phyloP scores from a whole-genome alignment of 2,888 invertebrate species.

The Agonum fuliginosum region DNA sequence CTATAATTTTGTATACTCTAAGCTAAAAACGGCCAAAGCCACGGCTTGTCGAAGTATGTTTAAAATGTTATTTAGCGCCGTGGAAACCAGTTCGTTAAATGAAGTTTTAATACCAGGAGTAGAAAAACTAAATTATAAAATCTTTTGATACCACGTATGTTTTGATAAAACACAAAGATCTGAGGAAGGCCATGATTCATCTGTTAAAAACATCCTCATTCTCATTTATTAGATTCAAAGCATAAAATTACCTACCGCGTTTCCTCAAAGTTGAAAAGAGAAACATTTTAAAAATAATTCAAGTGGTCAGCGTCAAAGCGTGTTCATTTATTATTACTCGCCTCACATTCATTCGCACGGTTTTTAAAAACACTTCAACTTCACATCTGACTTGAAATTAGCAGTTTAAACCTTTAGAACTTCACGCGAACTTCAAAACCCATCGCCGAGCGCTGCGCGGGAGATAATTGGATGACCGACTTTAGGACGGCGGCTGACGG shows the following conservation, averaged over 20 bases:
- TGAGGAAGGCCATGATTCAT: background rate
- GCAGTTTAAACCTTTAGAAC: constrained; percentile 25
- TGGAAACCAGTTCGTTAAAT: too few relatives aligned
- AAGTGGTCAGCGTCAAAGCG: constrained; percentile 19
- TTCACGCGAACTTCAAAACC: constrained; percentile 16
- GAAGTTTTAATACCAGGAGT: too few relatives aligned
- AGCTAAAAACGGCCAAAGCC: too few relatives aligned
- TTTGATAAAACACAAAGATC: background rate
- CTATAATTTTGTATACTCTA: too few relatives aligned
- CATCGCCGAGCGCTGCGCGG: background rate
- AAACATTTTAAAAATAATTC: constrained; percentile 11
- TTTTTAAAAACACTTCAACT: constrained; percentile 12
- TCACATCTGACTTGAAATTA: constrained; percentile 3
- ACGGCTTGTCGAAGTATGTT: too few relatives aligned
- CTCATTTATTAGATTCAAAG: too few relatives aligned
- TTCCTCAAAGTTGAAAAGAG: background rate
- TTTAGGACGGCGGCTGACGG: constrained; percentile 13
- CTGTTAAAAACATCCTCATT: background rate
- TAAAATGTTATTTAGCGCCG: too few relatives aligned
- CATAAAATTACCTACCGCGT: background rate
- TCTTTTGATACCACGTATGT: too few relatives aligned
- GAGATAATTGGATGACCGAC: constrained; percentile 20
- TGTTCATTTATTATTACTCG: constrained; percentile 14
- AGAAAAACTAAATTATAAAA: too few relatives aligned
- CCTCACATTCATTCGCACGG: background rate